A percentile compares a stretch with the other conserved stretches of the same genome.
Conservation (phyloP, 2,113 vertebrate genomes). For the Sylvilagus bachmani region DNA sequence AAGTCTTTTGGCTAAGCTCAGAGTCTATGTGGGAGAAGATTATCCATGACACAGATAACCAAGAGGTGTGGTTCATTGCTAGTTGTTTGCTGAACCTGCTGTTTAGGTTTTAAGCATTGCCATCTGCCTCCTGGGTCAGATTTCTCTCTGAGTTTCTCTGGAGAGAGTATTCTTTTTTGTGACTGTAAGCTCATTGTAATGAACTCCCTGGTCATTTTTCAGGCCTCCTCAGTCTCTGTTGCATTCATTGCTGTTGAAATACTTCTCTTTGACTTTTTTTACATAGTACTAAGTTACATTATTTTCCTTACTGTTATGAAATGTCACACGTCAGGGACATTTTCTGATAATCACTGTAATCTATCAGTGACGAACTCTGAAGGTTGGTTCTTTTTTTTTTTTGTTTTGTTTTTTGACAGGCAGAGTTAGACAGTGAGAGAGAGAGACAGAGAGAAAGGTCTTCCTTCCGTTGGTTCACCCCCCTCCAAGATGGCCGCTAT, state of each 20-base stretch:
- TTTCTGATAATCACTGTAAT: background rate
- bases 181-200: background rate
- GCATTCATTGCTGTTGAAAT: conserved; percentile 28
- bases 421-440: too few species aligned
- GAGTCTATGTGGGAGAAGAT: background rate
- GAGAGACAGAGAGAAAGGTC: too few species aligned
- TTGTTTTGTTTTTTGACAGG: too few species aligned
- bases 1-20: conserved; percentile 32
- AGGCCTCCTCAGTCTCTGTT: conserved; percentile 31
- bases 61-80: background rate
- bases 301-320: background rate
- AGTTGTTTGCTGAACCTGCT: background rate
- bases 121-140: background rate
- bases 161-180: conserved; percentile 2
- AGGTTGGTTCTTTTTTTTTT: background rate
- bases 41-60: background rate
- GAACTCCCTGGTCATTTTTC: conserved; percentile 3
- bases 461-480: too few species aligned
- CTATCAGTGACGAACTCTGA: background rate
- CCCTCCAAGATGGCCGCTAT: too few species aligned
- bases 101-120: conserved; percentile 39
- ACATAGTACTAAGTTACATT: background rate
- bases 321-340: background rate
- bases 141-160: conserved; percentile 1
- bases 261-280: conserved; percentile 6